Base-by-base conservation (phyloP, 2,888 invertebrate genomes). In the Anoncus sp. region DNA sequence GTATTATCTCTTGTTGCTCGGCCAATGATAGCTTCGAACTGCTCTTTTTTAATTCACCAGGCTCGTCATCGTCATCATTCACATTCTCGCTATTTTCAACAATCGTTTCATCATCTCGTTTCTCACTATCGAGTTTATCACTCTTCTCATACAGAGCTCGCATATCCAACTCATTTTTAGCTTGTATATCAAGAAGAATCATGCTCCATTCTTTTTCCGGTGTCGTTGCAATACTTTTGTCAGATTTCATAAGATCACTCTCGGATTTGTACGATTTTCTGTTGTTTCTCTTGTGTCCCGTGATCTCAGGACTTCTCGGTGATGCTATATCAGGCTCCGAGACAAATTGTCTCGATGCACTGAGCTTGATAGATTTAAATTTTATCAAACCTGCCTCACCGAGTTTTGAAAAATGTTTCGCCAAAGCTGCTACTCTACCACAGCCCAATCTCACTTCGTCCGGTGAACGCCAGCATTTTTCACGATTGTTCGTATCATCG, bases 351-450 rank as follows among this genome's bases (percentile, higher is more conserved):
- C 88, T 81, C 0, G 85, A 85, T 2, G 84, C 85, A 4, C 78
- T 81, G 3, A 89, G 72, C 24, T 84, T 87, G 7, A 84, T 86
- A 1, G 88, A 85, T 16, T 86, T 87, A 73, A 88, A 87, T 81
- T 87, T 90, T 10, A 91, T 90, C 10, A 91, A 73, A 3, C 91
- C 91, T 0, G 90, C 88, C 12, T 91, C 91, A 1, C 91, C 91
- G 18, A 92, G 87, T 47, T 90, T 86, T 0, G 92, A 92, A 70
- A 96, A 96, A 88, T 94, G 95, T 86, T 94, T 94, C 0, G 95
- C 93, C 75, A 96, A 91, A 47, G 94, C 95, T 74, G 94, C 95
- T 0, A 96, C 96, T 88, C 94, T 94, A 1, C 95, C 95, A 74
- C 93, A 93, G 0, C 95, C 94, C 20, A 95, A 93, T 72, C 95